Evolutionary conservation across 2,797 vertebrate genomes (phyloP).

Genomic region (Pangasius macronema): DNA sequence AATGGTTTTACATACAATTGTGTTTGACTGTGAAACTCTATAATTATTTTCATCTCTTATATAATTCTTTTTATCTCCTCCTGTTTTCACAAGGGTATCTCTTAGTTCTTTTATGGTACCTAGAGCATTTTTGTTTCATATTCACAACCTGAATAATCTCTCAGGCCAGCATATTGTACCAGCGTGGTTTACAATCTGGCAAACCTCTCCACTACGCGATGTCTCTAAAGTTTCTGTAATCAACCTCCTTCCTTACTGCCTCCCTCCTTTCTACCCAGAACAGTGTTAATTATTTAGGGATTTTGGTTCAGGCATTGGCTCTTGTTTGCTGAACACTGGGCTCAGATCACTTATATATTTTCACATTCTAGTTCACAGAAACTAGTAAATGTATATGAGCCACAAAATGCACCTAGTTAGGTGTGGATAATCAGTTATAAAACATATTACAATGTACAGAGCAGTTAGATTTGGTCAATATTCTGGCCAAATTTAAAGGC

Average conservation of each 20-base stretch:
- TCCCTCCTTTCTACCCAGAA: no score
- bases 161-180: background rate
- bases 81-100: background rate
- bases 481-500: background rate
- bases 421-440: background rate
- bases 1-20: background rate
- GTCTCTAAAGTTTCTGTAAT: no score
- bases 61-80: background rate
- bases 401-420: background rate
- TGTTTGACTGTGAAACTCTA: background rate
- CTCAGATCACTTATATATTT: no score
- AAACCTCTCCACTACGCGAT: no score
- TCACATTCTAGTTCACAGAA: no score
- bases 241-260: no score
- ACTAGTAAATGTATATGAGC: background rate
- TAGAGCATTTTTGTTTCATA: background rate
- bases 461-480: background rate
- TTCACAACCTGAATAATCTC: background rate
- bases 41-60: background rate
- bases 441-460: background rate
- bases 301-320: background rate
- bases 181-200: background rate
- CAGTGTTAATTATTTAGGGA: background rate
- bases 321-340: no score
- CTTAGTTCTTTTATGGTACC: background rate